Percentiles rank a stretch among this genome's conserved stretches.
These are phyloP conservation scores for Halotydeus destructor DNA, from an alignment of 1,140 invertebrate genomes.

Conservation along the genomic window DNA sequence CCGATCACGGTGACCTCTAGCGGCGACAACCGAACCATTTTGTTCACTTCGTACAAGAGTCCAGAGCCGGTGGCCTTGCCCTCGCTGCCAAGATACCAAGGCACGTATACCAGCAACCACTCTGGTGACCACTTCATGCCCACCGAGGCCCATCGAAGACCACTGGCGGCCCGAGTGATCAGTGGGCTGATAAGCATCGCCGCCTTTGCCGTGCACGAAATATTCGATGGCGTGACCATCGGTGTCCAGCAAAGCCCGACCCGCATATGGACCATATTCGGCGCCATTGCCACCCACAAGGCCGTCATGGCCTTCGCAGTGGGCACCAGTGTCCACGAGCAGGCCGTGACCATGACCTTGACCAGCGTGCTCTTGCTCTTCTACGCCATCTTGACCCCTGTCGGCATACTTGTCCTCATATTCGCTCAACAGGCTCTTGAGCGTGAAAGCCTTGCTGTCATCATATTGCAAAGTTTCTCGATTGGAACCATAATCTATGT, in stretches of 20 bases:
- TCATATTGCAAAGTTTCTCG: conserved; percentile 31
- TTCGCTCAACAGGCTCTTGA: conserved; percentile 2
- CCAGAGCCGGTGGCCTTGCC: too few species aligned
- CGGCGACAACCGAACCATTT: neutral
- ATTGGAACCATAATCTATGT: conserved; percentile 76
- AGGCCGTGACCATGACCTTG: conserved; percentile 10
- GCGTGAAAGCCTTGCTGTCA: neutral
- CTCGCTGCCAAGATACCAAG: too few species aligned
- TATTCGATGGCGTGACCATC: conserved; percentile 69
- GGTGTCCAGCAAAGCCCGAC: conserved; percentile 41
- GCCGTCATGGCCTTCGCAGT: conserved; percentile 48
- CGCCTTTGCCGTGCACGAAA: conserved; percentile 66
- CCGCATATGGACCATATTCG: conserved; percentile 53
- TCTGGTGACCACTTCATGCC: too few species aligned
- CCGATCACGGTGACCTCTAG: too few species aligned
- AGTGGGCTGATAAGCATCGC: conserved; percentile 14
- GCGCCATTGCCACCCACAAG: conserved; percentile 69
- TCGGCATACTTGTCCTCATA: conserved; percentile 16
- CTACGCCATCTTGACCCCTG: conserved; percentile 17
- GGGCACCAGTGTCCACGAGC: conserved; percentile 22
- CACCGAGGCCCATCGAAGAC: too few species aligned
- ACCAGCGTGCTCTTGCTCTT: conserved; percentile 2
- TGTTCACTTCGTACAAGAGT: too few species aligned
- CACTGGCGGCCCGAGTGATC: conserved; percentile 1
- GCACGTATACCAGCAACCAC: too few species aligned